A percentile compares a stretch with the other conserved stretches of the same genome.
Conservation (phyloP, 2,113 vertebrate genomes). For the Thunnus thynnus region DNA sequence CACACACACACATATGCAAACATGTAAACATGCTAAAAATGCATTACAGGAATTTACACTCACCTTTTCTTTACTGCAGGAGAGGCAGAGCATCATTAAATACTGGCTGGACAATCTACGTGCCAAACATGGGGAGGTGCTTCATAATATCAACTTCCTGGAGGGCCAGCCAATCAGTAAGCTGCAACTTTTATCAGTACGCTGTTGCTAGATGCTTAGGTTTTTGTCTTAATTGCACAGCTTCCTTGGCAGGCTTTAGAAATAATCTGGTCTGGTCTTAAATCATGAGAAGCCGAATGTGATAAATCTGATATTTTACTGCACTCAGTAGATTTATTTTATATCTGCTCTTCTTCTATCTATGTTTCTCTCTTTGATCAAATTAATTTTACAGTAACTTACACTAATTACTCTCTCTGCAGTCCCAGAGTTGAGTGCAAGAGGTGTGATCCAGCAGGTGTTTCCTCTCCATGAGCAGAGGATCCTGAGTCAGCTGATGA, state of each 20-base stretch:
- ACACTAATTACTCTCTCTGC: slow-evolving; percentile 26
- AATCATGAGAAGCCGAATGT: background rate
- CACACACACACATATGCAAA: background rate
- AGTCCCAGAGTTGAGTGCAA: slow-evolving; percentile 93
- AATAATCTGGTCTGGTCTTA: slow-evolving; percentile 35
- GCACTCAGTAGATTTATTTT: background rate
- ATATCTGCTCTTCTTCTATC: background rate
- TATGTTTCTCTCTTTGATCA: background rate
- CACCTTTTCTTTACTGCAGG: slow-evolving; percentile 79
- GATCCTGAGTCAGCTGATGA: slow-evolving; percentile 96
- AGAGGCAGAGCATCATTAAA: slow-evolving; percentile 96
- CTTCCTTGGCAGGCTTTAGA: slow-evolving; percentile 5
- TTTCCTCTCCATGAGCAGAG: slow-evolving; percentile 96
- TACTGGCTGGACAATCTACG: slow-evolving; percentile 98
- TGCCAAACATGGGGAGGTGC: slow-evolving; percentile 93
- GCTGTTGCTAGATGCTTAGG: background rate
- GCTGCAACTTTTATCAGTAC: slow-evolving; percentile 53
- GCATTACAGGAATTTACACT: background rate
- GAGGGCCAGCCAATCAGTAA: slow-evolving; percentile 99
- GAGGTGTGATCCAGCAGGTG: slow-evolving; percentile 95
- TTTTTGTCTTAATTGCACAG: slow-evolving; percentile 21
- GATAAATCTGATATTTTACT: background rate
- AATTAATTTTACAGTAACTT: background rate
- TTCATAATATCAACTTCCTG: slow-evolving; percentile 96
- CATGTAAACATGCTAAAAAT: background rate